Evolutionary conservation across 1,140 invertebrate species (phyloP), one percentile per base, ranked within the genome.

Genomic region (Diorhabda carinulata): DNA sequence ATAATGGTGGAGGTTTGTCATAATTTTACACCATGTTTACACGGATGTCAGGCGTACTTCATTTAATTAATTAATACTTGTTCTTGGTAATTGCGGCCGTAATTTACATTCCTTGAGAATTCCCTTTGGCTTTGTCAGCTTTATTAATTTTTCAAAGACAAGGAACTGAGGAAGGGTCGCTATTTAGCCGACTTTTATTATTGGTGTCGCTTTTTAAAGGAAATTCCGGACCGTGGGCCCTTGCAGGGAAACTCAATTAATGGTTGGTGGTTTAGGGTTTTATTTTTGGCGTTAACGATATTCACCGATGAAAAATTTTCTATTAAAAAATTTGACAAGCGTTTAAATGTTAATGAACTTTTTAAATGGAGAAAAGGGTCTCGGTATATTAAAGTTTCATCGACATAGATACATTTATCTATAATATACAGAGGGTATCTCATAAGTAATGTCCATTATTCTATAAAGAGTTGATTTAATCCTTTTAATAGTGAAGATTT

Each of bases 21-120:
- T 72, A 67, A 72, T 72, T 70, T 67, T 58, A 72, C 60, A 60
- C 47, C 66, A 65, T 71, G 72, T 73, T 73, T 73, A 73, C 69
- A 73, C 66, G 69, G 57, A 61, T 56, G 61, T 67, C 57, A 44
- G 45, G 59, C 47, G 63, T 66, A 57, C 67, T 67, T 73, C 70
- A 65, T 69, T 64, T 70, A 67, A 71, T 72, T 73, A 73, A 72
- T 72, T 72, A 65, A 69, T 69, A 59, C 67, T 60, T 61, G 70
- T 73, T 72, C 25, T 67, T 67, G 70, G 67, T 66, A 70, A 70
- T 72, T 72, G 64, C 64, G 47, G 10, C 64, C 40, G 52, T 56
- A 65, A 65, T 65, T 65, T 65, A 57, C 64, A 65, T 65, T 65
- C 64, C 43, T 65, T 65, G 41, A 57, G 56, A 56, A 65, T 65